phyloP scores from a whole-genome alignment of 2,797 vertebrate genomes.

The Picus viridis region DNA sequence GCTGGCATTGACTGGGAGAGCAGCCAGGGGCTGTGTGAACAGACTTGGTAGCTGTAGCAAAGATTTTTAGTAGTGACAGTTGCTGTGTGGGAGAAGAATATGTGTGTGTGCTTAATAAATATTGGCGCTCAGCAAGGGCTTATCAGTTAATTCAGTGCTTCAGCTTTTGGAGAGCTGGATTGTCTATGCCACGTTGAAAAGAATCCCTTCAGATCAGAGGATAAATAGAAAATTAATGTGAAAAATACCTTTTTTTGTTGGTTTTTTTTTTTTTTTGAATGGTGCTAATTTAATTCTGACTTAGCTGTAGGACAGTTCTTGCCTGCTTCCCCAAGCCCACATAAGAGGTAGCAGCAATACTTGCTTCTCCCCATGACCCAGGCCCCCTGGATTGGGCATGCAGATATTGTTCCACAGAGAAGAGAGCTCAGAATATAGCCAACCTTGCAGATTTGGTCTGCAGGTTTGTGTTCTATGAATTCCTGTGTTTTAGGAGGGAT shows the following conservation, averaged over 20 bases:
- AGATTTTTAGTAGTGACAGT: background rate
- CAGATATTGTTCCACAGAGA: background rate
- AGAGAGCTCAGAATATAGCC: background rate
- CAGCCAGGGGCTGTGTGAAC: background rate
- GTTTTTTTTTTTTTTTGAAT: background rate
- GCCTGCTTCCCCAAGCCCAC: background rate
- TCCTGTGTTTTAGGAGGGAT: background rate
- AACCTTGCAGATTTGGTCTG: too few relatives aligned
- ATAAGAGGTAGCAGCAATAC: background rate
- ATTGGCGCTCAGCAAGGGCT: conserved; percentile 4
- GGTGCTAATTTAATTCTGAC: background rate
- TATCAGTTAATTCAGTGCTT: conserved; percentile 16
- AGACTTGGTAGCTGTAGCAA: background rate
- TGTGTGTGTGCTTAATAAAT: conserved; percentile 2
- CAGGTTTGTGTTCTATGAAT: background rate
- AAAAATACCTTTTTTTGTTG: background rate
- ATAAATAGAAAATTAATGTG: background rate
- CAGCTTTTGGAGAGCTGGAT: conserved; percentile 8
- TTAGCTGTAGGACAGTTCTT: background rate
- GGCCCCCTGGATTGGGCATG: accelerated
- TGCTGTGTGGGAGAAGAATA: conserved; percentile 27
- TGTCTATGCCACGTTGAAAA: background rate
- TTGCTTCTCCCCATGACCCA: background rate
- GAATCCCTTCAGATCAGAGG: background rate
- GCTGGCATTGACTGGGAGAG: conserved; percentile 41